Evolutionary conservation across 2,113 vertebrate species (phyloP).

Genomic region (Sceloporus tristichus): DNA sequence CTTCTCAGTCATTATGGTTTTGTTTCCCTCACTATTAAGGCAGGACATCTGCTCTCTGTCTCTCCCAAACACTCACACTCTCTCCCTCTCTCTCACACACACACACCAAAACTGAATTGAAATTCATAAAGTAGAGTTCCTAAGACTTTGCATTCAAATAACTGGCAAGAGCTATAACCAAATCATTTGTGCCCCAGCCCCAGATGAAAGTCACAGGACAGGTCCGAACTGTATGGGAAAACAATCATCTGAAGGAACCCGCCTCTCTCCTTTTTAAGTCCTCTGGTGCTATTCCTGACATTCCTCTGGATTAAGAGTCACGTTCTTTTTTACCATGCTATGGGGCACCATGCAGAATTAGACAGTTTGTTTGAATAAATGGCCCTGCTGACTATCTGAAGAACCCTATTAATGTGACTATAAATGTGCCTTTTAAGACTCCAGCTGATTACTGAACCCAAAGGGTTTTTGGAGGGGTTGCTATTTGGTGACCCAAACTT

Average conservation of each 20-base stretch:
- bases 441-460: neutral
- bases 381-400: neutral
- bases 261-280: constrained; percentile 28
- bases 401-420: neutral
- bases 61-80: neutral
- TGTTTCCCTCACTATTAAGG: constrained; percentile 3
- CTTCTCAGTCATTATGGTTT: neutral
- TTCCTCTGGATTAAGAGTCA: constrained; percentile 44
- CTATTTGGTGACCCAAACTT: neutral
- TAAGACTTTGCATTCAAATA: neutral
- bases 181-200: neutral
- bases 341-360: neutral
- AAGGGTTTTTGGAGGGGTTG: no score
- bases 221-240: no score
- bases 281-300: constrained; percentile 27
- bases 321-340: constrained; percentile 37
- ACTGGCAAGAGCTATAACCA: neutral
- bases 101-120: neutral
- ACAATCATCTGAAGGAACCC: neutral
- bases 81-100: neutral
- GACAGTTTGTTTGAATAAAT: neutral
- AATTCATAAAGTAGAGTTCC: neutral
- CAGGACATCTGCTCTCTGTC: neutral
- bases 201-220: neutral
- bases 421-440: neutral